Conservation (phyloP, 2,888 invertebrate species). For the Macaria liturata region DNA sequence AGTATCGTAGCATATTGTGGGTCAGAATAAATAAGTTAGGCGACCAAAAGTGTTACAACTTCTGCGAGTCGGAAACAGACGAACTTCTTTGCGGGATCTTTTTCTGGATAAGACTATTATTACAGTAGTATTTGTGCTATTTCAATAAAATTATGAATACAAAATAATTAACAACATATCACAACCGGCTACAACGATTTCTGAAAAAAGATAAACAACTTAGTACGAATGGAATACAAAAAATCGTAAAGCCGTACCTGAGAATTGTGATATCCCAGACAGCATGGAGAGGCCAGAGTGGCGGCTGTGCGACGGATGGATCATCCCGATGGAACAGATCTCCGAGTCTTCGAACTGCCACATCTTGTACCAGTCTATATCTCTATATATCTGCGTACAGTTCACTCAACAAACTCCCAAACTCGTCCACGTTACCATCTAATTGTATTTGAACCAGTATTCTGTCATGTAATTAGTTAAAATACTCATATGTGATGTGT, state of each 20-base stretch:
- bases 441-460: conserved; percentile 29
- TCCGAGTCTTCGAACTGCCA: conserved; percentile 89
- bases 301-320: conserved; percentile 85
- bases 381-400: conserved; percentile 1
- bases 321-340: conserved; percentile 94
- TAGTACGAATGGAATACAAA: no score
- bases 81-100: no score
- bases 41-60: no score
- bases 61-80: no score
- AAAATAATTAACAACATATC: no score
- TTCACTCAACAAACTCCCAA: conserved; percentile 12
- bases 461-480: conserved; percentile 55
- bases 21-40: no score
- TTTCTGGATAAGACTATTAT: no score
- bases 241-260: conserved; percentile 54
- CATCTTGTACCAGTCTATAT: conserved; percentile 60
- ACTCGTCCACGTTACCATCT: conserved; percentile 1
- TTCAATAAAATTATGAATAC: no score
- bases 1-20: no score
- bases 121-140: no score
- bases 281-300: conserved; percentile 87
- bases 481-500: conserved; percentile 64
- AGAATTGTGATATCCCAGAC: conserved; percentile 72
- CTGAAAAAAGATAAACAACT: no score
- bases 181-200: no score